Base-by-base conservation (phyloP, 1,140 invertebrate genomes). In the Oryctes rhinoceros region DNA sequence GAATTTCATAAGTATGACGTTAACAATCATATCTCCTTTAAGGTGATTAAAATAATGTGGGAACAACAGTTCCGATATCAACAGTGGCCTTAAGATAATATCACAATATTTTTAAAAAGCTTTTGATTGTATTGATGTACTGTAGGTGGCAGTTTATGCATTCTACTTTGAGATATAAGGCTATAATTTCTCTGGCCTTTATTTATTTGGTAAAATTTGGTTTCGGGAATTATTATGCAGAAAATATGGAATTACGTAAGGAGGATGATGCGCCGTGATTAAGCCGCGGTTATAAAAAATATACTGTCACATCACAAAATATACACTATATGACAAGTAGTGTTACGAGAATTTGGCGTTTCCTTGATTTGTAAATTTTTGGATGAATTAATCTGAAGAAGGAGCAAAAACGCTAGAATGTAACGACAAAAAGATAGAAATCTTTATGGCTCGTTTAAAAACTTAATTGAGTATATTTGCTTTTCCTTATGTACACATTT, bases 31-130 rank as follows among this genome's bases (percentile, higher is more conserved):
- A 84, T 84, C 83, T 84, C 80, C 77, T 62, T 78, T 49, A 77
- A 81, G 79, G 81, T 80, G 81, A 80, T 81, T 74, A 20, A 76
- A 76, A 76, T 24, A 59, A 83, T 82, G 76, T 80, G 79, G 81
- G 78, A 82, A 81, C 80, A 80, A 81, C 10, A 79, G 79, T 84
- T 83, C 79, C 75, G 76, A 81, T 83, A 82, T 83, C 81, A 83
- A 84, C 83, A 81, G 84, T 84, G 84, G 84, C 84, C 84, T 84
- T 84, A 84, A 81, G 78, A 76, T 62, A 82, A 83, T 82, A 83
- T 82, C 81, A 76, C 80, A 77, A 79, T 79, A 71, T 82, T 81
- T 81, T 82, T 80, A 39, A 39, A 80, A 79, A 80, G 65, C 77
- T 80, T 83, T 81, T 82, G 78, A 82, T 81, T 81, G 77, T 81